Conservation (phyloP, 2,797 vertebrate species). For the Pseudochaenichthys georgianus region DNA sequence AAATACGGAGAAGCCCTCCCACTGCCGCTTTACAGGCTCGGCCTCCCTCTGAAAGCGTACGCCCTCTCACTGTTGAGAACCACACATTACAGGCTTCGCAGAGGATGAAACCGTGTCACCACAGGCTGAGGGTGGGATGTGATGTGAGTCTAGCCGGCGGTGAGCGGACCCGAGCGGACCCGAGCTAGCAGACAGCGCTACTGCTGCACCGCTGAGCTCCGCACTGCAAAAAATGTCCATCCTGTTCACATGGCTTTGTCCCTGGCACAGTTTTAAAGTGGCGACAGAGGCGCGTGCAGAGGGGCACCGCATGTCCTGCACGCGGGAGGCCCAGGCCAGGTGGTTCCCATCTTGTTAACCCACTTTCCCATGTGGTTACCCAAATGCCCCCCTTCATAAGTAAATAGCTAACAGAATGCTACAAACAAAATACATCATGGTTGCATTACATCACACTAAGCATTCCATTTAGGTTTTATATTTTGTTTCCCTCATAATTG, state of each 20-base stretch:
- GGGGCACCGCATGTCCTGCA: background rate
- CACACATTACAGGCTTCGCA: background rate
- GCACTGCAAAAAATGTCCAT: constrained; percentile 42
- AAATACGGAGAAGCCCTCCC: constrained; percentile 45
- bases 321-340: background rate
- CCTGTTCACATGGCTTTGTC: background rate
- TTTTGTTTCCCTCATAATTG: no score
- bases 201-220: constrained; percentile 50
- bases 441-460: no score
- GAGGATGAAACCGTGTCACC: background rate
- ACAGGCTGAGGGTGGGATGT: background rate
- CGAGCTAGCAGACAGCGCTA: constrained; percentile 19
- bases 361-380: constrained; percentile 1
- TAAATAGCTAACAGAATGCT: no score
- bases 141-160: constrained; percentile 9
- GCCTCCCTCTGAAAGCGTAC: constrained; percentile 17
- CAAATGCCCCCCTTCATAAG: background rate
- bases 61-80: constrained; percentile 41
- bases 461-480: no score
- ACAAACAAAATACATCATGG: no score
- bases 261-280: constrained; percentile 27
- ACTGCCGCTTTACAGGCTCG: constrained; percentile 10
- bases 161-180: constrained; percentile 26
- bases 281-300: background rate
- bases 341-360: background rate